Percentiles rank a stretch among this genome's conserved stretches.
These are phyloP conservation scores for Metaphire vulgaris DNA, from an alignment of 1,140 invertebrate species.

Conservation along the genomic window DNA sequence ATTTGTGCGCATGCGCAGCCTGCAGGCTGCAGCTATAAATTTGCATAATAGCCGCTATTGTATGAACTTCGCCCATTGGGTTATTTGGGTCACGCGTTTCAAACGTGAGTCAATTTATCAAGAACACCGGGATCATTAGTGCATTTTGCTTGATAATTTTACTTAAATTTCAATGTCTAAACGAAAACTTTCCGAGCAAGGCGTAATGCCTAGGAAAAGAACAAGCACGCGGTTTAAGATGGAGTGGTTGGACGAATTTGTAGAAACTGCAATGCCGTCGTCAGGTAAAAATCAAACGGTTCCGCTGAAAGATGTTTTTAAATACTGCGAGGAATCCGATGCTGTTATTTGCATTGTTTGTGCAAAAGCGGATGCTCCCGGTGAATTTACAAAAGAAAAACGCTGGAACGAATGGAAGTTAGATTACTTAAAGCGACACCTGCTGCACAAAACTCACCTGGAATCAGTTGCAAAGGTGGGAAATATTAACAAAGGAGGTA, in stretches of 20 bases:
- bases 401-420: not conserved
- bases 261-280: not conserved
- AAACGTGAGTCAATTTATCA: not conserved
- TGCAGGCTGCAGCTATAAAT: not conserved
- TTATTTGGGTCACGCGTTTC: too few species aligned
- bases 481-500: not conserved
- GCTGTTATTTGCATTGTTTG: conserved; percentile 1
- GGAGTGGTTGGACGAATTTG: not conserved
- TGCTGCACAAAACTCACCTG: conserved; percentile 1
- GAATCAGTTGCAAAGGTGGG: not conserved
- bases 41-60: not conserved
- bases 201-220: not conserved
- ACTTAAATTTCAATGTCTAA: not conserved
- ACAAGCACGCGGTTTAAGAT: not conserved
- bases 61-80: not conserved
- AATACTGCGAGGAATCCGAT: not conserved
- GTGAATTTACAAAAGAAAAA: not conserved
- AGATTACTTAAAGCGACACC: conserved; percentile 4
- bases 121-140: not conserved
- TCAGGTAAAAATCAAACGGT: not conserved
- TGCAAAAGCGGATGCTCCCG: not conserved
- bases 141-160: not conserved
- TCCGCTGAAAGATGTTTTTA: not conserved
- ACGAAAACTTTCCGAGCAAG: not conserved
- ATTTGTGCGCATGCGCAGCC: not conserved